Evolutionary conservation across 2,113 vertebrate genomes (phyloP).

Genomic region (Helogale parvula): DNA sequence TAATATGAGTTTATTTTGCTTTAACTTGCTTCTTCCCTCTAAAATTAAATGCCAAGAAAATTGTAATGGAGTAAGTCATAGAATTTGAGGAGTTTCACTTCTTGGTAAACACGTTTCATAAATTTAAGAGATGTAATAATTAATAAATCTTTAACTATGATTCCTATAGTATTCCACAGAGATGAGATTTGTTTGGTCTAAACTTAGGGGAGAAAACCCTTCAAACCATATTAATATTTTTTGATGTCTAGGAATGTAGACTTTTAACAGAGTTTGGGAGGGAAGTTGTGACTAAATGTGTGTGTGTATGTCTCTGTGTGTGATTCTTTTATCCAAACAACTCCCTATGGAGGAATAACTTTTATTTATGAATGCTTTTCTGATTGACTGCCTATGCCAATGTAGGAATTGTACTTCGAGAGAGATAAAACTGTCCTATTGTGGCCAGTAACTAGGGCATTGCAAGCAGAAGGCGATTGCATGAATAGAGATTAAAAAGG

Average conservation of each 20-base stretch:
- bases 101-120: not conserved
- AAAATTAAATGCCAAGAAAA: conserved; percentile 32
- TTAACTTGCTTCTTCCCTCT: not conserved
- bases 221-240: not conserved
- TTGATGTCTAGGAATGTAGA: not conserved
- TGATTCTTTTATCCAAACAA: not conserved
- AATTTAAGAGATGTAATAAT: not conserved
- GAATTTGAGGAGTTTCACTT: not conserved
- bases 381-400: not conserved
- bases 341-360: not conserved
- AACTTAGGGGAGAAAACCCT: not conserved
- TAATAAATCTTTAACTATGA: not conserved
- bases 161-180: not conserved
- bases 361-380: not conserved
- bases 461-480: not conserved
- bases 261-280: not conserved
- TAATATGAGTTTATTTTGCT: conserved; percentile 23
- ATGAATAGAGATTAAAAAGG: not conserved
- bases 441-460: not conserved
- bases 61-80: not conserved
- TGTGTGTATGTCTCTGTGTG: not conserved
- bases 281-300: not conserved
- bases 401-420: not conserved
- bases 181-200: not conserved
- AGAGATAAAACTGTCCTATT: not conserved